Base-by-base conservation (phyloP, 2,113 vertebrate species). In the Vimba vimba region DNA sequence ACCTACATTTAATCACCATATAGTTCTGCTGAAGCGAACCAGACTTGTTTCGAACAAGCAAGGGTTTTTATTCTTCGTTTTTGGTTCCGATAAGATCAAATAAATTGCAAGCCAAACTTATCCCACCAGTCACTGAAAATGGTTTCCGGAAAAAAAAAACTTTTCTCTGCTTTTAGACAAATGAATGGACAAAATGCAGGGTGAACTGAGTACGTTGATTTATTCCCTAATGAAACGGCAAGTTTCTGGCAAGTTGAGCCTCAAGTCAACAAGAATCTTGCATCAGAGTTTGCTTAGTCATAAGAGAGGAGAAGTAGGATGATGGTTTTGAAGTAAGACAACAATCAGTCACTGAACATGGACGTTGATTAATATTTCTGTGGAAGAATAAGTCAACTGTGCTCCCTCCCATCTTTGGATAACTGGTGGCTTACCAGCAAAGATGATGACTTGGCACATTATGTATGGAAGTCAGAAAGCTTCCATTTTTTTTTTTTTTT, bases 21-120 rank as follows among this genome's bases (percentile, higher is more conserved):
- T 15, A 73, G 25, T 62, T 64, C 27, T 78, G 25, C 59, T 88
- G 81, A 83, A 71, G 25, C n/a, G 17, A 74, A 76, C 62, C 64
- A 59, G 21, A 82, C 13, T 17, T 59, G 25, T 62, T 73, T 17
- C 69, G 47, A 45, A 11, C 8, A 25, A 50, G 19, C n/a, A 11
- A 21, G 23, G 4, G 1, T 43, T 23, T 82, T 77, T 6, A 13
- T 50, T 13, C 45, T 52, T 33, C 3, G 27, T 27, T 27, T 39
- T 64, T 15, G 6, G 15, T 15, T 66, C 2, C 1, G 0, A 6
- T 45, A 73, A 45, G 23, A 13, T 73, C 21, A 73, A 73, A 73
- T 73, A 45, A 74, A 73, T n/a, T 45, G 36, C 39, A 47, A 74
- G 23, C 23, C 43, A 74, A 57, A 15, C 6, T n/a, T 10, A 47